phyloP scores from a whole-genome alignment of 2,888 invertebrate genomes.

The Tortrix viridana region DNA sequence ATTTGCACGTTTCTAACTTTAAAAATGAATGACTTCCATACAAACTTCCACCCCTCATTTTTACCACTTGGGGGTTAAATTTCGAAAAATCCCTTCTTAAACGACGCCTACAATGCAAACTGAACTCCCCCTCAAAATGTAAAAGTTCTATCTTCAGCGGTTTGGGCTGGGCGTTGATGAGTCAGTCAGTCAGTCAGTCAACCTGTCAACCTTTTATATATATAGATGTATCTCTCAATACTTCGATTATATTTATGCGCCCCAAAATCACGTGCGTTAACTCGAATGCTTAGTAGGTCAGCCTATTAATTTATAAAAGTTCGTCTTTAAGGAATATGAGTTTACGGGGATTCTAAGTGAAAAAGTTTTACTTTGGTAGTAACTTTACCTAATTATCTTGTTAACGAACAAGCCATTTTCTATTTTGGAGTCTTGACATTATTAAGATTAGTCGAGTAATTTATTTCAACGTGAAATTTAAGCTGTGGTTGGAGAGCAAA shows the following conservation, averaged over 20 bases:
- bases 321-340: conserved; percentile 31
- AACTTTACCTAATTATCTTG: conserved; percentile 38
- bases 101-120: no score
- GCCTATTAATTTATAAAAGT: conserved; percentile 36
- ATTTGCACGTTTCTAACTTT: no score
- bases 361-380: conserved; percentile 37
- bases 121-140: no score
- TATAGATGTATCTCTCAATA: background rate
- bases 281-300: conserved; percentile 21
- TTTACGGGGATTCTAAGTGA: conserved; percentile 30
- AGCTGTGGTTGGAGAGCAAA: conserved; percentile 2
- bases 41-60: no score
- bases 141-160: no score
- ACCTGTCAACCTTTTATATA: no score
- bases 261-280: conserved; percentile 1
- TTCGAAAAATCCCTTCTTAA: no score
- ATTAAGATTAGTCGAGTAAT: conserved; percentile 29
- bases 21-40: no score
- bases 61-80: no score
- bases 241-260: background rate
- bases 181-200: no score
- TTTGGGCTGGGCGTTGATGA: no score
- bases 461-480: conserved; percentile 17
- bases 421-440: conserved; percentile 29
- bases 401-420: conserved; percentile 35